Evolutionary conservation across 2,888 invertebrate species (phyloP).

Genomic region (Adelphocoris suturalis): DNA sequence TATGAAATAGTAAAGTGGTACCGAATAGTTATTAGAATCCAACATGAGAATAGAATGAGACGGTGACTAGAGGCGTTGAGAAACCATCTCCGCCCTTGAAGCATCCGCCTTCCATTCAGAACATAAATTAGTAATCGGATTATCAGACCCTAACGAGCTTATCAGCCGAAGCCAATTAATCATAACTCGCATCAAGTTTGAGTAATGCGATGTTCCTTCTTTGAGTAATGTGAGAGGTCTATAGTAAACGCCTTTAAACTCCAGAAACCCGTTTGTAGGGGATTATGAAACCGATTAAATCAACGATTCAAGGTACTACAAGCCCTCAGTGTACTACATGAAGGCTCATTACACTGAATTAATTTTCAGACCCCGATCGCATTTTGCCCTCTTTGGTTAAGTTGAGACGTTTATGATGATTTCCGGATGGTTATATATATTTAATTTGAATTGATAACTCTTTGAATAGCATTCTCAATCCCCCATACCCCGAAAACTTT

Average conservation of each 20-base stretch:
- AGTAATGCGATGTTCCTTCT: conserved; percentile 32
- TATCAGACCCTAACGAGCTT: conserved; percentile 42
- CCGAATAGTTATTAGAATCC: not conserved
- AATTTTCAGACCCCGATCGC: no score
- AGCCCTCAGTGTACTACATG: not conserved
- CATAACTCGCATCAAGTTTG: conserved; percentile 34
- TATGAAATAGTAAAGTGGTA: no score
- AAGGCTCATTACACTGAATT: no score
- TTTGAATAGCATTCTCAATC: no score
- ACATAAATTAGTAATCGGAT: conserved; percentile 42
- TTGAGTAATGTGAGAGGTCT: conserved; percentile 1
- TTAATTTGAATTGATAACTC: no score
- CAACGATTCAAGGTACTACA: not conserved
- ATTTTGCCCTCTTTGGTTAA: no score
- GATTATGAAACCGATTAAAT: not conserved
- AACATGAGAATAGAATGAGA: not conserved
- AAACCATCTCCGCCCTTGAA: not conserved
- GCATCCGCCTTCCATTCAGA: conserved; percentile 5
- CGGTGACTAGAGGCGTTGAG: not conserved
- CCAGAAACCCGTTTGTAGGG: not conserved
- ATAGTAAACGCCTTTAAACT: not conserved
- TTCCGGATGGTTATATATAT: no score
- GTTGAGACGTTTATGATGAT: no score
- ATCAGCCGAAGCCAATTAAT: conserved; percentile 30
- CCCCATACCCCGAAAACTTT: no score